These are phyloP conservation scores for Geotria australis DNA, from an alignment of 2,797 vertebrate species.

Conservation along the genomic window DNA sequence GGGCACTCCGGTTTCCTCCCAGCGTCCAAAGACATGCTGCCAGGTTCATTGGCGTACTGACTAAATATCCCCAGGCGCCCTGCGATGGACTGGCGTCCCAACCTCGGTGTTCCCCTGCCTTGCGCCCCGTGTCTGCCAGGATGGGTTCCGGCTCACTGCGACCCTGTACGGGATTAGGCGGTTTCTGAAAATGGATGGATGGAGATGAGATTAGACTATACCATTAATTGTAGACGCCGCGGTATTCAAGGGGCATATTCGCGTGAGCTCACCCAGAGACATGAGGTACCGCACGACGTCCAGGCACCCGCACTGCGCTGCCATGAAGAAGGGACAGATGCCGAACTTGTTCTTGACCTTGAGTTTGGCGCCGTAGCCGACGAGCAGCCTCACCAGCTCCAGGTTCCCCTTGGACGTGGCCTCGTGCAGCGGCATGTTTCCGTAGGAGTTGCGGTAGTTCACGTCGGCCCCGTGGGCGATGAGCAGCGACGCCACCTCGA, in stretches of 20 bases:
- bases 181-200: too few species aligned
- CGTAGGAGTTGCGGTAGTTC: constrained; percentile 57
- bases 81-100: too few species aligned
- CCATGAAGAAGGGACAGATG: constrained; percentile 51
- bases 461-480: constrained; percentile 35
- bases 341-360: constrained; percentile 42
- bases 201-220: too few species aligned
- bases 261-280: constrained; percentile 19
- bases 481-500: constrained; percentile 25
- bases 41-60: too few species aligned
- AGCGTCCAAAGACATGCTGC: too few species aligned
- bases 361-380: constrained; percentile 35
- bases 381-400: constrained; percentile 37
- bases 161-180: too few species aligned
- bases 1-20: too few species aligned
- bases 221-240: too few species aligned
- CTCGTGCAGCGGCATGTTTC: constrained; percentile 68
- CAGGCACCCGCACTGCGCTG: constrained; percentile 42
- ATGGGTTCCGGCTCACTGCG: too few species aligned
- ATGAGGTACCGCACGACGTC: constrained; percentile 35
- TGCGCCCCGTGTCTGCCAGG: too few species aligned
- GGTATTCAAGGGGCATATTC: constrained; percentile 5
- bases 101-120: too few species aligned
- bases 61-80: too few species aligned
- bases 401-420: constrained; percentile 38